phyloP scores from a whole-genome alignment of 2,797 vertebrate species.

The Anguilla anguilla region DNA sequence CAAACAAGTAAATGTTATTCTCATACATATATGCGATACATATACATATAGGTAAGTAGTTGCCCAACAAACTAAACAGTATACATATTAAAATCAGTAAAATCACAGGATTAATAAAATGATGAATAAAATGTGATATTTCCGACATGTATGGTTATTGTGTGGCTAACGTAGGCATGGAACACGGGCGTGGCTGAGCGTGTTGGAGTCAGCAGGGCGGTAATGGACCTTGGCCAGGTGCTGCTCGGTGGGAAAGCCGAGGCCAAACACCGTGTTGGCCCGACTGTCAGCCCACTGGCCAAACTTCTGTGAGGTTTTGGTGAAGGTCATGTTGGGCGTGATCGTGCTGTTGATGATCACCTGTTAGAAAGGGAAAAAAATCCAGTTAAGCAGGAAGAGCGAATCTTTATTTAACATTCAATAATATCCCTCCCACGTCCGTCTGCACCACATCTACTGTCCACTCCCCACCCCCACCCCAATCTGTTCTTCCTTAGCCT shows the following conservation, averaged over 20 bases:
- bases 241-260: constrained; percentile 91
- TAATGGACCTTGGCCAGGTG: constrained; percentile 87
- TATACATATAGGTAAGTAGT: background rate
- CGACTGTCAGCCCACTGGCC: constrained; percentile 98
- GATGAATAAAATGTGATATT: background rate
- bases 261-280: constrained; percentile 93
- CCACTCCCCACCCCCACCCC: background rate
- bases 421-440: background rate
- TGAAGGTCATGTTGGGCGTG: constrained; percentile 97
- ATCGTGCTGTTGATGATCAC: constrained; percentile 99
- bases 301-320: constrained; percentile 94
- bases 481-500: background rate
- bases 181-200: background rate
- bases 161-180: background rate
- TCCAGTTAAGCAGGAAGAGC: background rate
- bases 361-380: constrained; percentile 61
- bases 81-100: background rate
- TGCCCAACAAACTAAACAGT: background rate
- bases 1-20: background rate
- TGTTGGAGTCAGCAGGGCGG: background rate
- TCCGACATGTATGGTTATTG: background rate
- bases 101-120: background rate
- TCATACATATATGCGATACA: background rate
- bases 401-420: background rate
- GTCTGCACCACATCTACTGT: background rate